Conservation (phyloP, 2,797 vertebrate species). For the Alectoris magna region DNA sequence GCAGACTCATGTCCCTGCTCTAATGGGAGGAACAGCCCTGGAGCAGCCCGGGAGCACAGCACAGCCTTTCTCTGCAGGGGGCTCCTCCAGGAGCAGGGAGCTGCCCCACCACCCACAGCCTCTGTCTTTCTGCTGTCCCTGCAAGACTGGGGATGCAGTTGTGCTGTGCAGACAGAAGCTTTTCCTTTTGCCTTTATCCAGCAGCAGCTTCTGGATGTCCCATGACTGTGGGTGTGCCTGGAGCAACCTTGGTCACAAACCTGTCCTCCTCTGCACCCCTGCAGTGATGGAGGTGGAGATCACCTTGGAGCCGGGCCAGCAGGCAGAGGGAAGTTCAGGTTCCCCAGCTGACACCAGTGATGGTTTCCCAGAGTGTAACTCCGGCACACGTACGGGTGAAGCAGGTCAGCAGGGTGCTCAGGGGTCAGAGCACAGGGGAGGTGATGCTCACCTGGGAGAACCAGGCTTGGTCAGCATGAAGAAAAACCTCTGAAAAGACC, state of each 20-base stretch:
- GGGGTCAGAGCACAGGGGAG: neutral
- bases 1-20: neutral
- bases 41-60: neutral
- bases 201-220: neutral
- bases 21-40: rapidly evolving
- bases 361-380: too few species aligned
- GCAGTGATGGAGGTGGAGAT: neutral
- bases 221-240: neutral
- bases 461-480: neutral
- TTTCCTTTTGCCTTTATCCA: neutral
- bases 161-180: neutral
- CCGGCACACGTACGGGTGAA: too few species aligned
- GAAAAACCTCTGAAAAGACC: neutral
- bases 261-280: neutral
- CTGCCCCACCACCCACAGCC: neutral
- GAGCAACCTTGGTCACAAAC: neutral
- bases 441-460: neutral
- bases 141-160: neutral
- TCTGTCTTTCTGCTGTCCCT: neutral
- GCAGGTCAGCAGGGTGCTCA: neutral
- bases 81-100: neutral
- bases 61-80: neutral
- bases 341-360: neutral
- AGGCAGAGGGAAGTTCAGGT: rapidly evolving
- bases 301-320: neutral